phyloP scores from a whole-genome alignment of 64 coral and sea anemone species.

The Actinia tenebrosa region DNA sequence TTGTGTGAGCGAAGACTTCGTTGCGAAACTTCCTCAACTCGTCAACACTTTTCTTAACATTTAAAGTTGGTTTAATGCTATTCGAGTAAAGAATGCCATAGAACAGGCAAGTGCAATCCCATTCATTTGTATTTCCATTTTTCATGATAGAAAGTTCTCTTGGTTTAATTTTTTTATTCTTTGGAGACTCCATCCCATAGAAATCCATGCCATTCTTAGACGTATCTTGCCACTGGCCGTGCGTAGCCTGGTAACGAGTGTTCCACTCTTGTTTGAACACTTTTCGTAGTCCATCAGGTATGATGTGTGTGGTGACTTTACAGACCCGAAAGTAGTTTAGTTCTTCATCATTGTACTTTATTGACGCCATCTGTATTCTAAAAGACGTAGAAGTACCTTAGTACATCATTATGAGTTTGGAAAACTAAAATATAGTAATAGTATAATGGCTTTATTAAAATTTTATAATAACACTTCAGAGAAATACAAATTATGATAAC shows the following conservation, averaged over 20 bases:
- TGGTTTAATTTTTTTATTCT: conserved; percentile 25
- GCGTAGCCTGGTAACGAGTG: background rate
- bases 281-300: conserved; percentile 8
- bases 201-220: conserved; percentile 15
- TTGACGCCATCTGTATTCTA: background rate
- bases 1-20: conserved; percentile 32
- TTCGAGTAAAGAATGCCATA: conserved; percentile 21
- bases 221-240: conserved; percentile 26
- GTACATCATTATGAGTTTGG: too few species aligned
- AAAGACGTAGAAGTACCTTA: too few species aligned
- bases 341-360: conserved; percentile 15
- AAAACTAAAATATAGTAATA: too few species aligned
- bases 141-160: conserved; percentile 14
- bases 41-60: background rate
- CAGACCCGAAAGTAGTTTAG: conserved; percentile 32
- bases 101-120: too few species aligned
- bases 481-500: too few species aligned
- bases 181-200: background rate
- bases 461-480: too few species aligned
- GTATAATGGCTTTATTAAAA: too few species aligned
- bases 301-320: background rate
- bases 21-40: conserved; percentile 41
- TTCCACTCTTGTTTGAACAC: background rate
- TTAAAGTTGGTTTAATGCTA: conserved; percentile 2
- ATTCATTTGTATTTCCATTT: too few species aligned